These are phyloP conservation scores for Gerosis bhagava DNA, from an alignment of 2,888 invertebrate genomes.

Conservation along the genomic window DNA sequence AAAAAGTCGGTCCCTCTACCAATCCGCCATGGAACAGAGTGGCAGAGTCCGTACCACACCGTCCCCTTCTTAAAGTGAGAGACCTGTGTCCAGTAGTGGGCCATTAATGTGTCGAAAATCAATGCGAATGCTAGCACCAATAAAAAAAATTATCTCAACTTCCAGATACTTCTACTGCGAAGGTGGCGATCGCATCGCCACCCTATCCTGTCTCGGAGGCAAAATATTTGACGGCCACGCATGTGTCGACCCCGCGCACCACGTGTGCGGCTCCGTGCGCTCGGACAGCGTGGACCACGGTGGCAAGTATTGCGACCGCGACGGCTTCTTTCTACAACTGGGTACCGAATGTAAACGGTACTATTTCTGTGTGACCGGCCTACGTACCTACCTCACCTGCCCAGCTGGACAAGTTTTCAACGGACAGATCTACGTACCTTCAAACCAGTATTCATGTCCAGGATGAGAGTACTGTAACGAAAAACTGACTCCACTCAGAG, in stretches of 20 bases:
- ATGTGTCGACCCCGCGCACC: conserved; percentile 68
- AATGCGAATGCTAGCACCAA: no score
- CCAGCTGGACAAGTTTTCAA: conserved; percentile 75
- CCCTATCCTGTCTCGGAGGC: conserved; percentile 78
- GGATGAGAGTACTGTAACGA: conserved; percentile 48
- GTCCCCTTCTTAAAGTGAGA: no score
- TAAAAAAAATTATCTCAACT: no score
- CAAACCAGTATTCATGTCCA: conserved; percentile 69
- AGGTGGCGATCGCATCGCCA: conserved; percentile 77
- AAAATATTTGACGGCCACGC: conserved; percentile 83
- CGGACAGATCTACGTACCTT: conserved; percentile 79
- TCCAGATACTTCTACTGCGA: conserved; percentile 82
- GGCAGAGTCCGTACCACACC: no score
- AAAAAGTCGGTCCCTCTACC: no score
- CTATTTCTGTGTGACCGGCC: conserved; percentile 81
- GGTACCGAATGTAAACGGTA: conserved; percentile 77
- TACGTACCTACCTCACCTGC: conserved; percentile 74
- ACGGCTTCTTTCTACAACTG: conserved; percentile 81
- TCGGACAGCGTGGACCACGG: conserved; percentile 45
- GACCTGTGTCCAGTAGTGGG: no score
- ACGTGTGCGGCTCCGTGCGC: conserved; percentile 64
- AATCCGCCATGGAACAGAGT: no score
- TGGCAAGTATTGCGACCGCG: conserved; percentile 57
- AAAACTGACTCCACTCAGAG: conserved; percentile 20
- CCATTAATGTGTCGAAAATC: no score